Percentiles rank a stretch among this genome's conserved stretches.
phyloP scores from a whole-genome alignment of 2,797 vertebrate genomes.

The Hyperoplus lanceolatus region DNA sequence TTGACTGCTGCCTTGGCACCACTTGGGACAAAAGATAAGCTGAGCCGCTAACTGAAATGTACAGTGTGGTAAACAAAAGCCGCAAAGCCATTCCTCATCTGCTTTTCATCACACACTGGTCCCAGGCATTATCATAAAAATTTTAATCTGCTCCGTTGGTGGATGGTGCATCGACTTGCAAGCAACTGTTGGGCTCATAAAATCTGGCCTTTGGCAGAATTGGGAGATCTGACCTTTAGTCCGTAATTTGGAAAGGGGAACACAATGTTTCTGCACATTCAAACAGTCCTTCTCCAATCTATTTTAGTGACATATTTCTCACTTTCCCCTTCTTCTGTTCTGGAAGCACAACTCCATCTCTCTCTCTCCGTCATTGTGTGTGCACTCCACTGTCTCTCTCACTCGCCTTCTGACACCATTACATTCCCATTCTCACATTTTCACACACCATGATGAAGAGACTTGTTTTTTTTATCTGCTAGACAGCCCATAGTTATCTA shows the following conservation, averaged over 20 bases:
- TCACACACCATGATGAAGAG: conserved; percentile 14
- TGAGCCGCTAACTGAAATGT: conserved; percentile 14
- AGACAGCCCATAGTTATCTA: conserved; percentile 25
- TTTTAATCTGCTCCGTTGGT: background rate
- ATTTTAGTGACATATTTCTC: conserved; percentile 10
- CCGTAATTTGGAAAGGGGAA: conserved; percentile 16
- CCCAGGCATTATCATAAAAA: conserved; percentile 53
- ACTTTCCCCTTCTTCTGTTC: conserved; percentile 15
- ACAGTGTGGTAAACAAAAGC: conserved; percentile 20
- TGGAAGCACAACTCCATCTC: conserved; percentile 26
- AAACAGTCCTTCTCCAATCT: background rate
- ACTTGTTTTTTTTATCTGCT: conserved; percentile 17
- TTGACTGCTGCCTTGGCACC: conserved; percentile 16
- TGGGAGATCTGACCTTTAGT: conserved; percentile 37
- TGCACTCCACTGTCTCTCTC: background rate
- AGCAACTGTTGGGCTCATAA: conserved; percentile 35
- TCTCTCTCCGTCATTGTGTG: conserved; percentile 9
- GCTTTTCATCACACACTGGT: conserved; percentile 32
- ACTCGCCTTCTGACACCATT: conserved; percentile 30
- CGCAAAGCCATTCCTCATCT: conserved; percentile 18
- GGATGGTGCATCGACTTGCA: conserved; percentile 26
- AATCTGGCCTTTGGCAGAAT: conserved; percentile 40
- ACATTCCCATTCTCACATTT: conserved; percentile 5
- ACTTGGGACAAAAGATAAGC: conserved; percentile 8
- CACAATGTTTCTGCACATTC: conserved; percentile 21